These are phyloP conservation scores for Drosophila aff. DNA, from an alignment of 1,140 invertebrate genomes.

Conservation along the genomic window DNA sequence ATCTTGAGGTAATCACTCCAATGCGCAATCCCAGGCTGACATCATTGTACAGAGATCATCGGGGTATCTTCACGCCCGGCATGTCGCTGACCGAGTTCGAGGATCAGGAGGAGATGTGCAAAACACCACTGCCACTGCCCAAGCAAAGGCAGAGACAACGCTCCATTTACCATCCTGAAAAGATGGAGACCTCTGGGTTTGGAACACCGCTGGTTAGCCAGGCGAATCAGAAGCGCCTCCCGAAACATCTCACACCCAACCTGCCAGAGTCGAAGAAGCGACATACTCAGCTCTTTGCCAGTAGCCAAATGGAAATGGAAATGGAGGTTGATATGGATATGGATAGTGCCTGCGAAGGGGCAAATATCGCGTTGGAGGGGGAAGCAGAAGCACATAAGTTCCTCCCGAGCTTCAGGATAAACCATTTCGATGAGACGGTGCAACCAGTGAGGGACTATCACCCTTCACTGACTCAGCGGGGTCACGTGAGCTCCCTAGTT, in stretches of 20 bases:
- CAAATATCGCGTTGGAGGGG: not conserved
- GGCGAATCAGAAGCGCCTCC: constrained; percentile 30
- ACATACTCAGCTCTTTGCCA: not conserved
- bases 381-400: not conserved
- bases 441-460: constrained; percentile 27
- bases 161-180: constrained; percentile 12
- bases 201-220: constrained; percentile 21
- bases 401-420: not conserved
- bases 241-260: constrained; percentile 61
- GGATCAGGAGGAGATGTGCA: constrained; percentile 42
- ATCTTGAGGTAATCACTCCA: constrained; percentile 3
- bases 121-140: not conserved
- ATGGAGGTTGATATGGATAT: constrained; percentile 1
- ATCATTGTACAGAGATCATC: not conserved
- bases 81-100: constrained; percentile 60
- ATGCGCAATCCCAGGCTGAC: not conserved
- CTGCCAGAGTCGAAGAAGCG: constrained; percentile 64
- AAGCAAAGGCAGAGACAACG: not conserved
- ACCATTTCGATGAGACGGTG: constrained; percentile 21
- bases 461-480: not conserved
- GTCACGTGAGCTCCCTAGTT: not conserved
- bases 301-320: constrained; percentile 5
- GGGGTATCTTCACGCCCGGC: constrained; percentile 37
- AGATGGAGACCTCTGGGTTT: constrained; percentile 11
- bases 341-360: not conserved